Percentiles rank a stretch among this genome's conserved stretches.
These are phyloP conservation scores for Lepidocyrtoides sp. DNA, from an alignment of 2,888 invertebrate genomes.

Conservation along the genomic window DNA sequence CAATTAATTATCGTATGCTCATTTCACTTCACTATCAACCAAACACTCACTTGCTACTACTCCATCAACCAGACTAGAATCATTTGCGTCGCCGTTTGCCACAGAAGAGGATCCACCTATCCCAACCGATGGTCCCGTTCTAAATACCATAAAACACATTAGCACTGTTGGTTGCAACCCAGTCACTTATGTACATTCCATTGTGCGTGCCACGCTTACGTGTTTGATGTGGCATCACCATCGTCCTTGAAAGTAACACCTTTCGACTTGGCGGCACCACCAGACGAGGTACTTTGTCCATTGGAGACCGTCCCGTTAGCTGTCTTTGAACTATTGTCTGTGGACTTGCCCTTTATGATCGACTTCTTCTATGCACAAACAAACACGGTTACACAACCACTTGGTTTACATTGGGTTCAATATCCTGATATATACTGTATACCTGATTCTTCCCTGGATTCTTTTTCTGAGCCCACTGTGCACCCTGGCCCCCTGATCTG, in stretches of 20 bases:
- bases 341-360: slow-evolving; percentile 76
- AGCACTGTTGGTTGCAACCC: too few species aligned
- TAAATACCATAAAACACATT: not conserved
- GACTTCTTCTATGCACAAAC: slow-evolving; percentile 74
- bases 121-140: slow-evolving; percentile 64
- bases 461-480: slow-evolving; percentile 78
- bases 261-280: slow-evolving; percentile 81
- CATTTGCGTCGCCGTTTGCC: slow-evolving; percentile 66
- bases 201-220: not conserved
- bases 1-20: too few species aligned
- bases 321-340: slow-evolving; percentile 64
- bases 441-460: slow-evolving; percentile 78
- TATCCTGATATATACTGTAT: not conserved
- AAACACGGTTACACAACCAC: not conserved
- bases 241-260: slow-evolving; percentile 82
- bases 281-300: slow-evolving; percentile 67
- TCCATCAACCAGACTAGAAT: slow-evolving; percentile 73
- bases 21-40: not conserved
- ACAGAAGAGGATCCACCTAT: slow-evolving; percentile 35
- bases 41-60: slow-evolving; percentile 68
- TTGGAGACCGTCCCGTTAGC: slow-evolving; percentile 64
- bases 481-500: slow-evolving; percentile 69
- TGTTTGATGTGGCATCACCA: slow-evolving; percentile 4
- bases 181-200: not conserved
- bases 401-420: not conserved